Evolutionary conservation across 2,113 vertebrate genomes (phyloP), one percentile per base, ranked within the genome.

Genomic region (Acrocephalus arundinaceus): DNA sequence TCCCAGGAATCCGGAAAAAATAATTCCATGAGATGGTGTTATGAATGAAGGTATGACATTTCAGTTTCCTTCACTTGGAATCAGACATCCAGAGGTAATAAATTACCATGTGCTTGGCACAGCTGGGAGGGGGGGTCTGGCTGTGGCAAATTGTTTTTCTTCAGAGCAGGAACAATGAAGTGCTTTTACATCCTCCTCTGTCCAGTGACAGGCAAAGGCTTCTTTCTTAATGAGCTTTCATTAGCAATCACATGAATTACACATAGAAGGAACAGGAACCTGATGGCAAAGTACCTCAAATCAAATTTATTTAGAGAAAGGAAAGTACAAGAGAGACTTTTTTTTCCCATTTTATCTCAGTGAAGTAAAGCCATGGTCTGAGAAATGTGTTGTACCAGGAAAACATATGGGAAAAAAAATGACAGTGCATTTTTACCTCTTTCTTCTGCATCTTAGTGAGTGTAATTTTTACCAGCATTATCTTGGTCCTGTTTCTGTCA

Each of bases 1-100:
- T 98, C 98, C 98, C 97, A 98, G 96, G 97, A 98, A 98, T 98
- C 97, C 98, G 98, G 98, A 98, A 98, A 98, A 98, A 98, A 98
- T 98, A 98, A 96, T 98, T 98, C 97, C 97, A 94, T 96, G 97
- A 97, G 97, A 95, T 19, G 51, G 96, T 97, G 96, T 97, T 97
- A 91, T 97, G 98, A 98, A 98, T 98, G 97, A 98, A 98, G 95
- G 94, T 96, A 94, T 96, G 97, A 95, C 97, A 97, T 98, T 97
- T 78, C 82, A 76, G 94, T 90, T 97, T 97, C 97, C 97, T 97
- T 89, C 82, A 0, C 96, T 75, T 76, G 72, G 92, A 91, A 90
- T 94, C 96, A 96, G 97, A 94, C 89, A 85, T 91, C 90, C 96
- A 96, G 91, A 86, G 88, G 95, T 92, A 95, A 96, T 94, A 91